Evolutionary conservation across 2,113 vertebrate species (phyloP).

Genomic region (Oceanodroma tethys): DNA sequence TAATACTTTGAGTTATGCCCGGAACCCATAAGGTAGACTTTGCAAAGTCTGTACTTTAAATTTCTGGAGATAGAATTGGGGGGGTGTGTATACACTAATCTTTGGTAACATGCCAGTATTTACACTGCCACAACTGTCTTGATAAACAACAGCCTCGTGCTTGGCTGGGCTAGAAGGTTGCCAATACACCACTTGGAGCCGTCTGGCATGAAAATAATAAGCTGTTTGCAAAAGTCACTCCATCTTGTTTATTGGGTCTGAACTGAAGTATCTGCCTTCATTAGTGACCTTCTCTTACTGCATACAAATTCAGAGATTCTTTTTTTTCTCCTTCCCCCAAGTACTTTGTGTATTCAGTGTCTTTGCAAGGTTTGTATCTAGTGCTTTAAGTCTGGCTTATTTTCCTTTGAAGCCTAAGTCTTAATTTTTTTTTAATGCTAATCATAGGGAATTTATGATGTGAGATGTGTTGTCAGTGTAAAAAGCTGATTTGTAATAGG

Average conservation of each 20-base stretch:
- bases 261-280: background rate
- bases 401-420: background rate
- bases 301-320: background rate
- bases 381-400: background rate
- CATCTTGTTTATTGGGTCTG: background rate
- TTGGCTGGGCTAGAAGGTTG: background rate
- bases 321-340: rapidly evolving
- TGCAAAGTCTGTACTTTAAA: background rate
- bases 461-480: background rate
- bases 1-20: background rate
- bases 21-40: background rate
- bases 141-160: background rate
- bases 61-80: background rate
- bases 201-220: background rate
- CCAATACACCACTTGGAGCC: background rate
- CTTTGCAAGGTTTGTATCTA: background rate
- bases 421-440: background rate
- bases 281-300: background rate
- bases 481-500: background rate
- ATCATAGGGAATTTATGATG: background rate
- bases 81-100: background rate
- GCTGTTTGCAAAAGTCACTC: background rate
- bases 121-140: background rate
- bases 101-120: background rate
- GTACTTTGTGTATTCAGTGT: background rate